Percentiles rank a stretch among this genome's conserved stretches.
phyloP scores from a whole-genome alignment of 2,113 vertebrate genomes.

The Tichodroma muraria region DNA sequence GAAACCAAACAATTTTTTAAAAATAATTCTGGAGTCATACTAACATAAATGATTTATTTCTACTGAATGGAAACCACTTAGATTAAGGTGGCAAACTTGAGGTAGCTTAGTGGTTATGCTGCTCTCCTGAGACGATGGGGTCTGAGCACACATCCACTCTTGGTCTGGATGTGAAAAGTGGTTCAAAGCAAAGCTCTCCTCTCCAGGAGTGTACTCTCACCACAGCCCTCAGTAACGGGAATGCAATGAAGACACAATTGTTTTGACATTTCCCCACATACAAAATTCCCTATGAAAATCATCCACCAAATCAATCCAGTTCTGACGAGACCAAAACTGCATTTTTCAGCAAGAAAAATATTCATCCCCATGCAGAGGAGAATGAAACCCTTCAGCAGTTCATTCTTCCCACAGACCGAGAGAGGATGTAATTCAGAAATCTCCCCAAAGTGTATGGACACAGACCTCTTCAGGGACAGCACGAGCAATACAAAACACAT shows the following conservation, averaged over 20 bases:
- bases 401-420: constrained; percentile 20
- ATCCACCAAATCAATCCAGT: constrained; percentile 5
- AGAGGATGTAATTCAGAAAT: background rate
- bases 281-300: background rate
- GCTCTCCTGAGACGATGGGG: background rate
- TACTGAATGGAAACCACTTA: constrained; percentile 47
- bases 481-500: constrained; percentile 15
- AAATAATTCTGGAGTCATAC: constrained; percentile 21
- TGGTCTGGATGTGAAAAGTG: background rate
- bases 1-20: constrained; percentile 16
- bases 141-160: background rate
- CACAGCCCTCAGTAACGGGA: background rate
- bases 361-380: background rate
- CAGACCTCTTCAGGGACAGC: constrained; percentile 9
- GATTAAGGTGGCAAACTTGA: constrained; percentile 52
- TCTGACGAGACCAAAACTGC: constrained; percentile 3
- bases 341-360: constrained; percentile 40
- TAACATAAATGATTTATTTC: constrained; percentile 43
- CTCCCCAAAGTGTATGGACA: background rate
- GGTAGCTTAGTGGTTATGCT: constrained; percentile 44
- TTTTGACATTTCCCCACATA: background rate
- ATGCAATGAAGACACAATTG: constrained; percentile 24
- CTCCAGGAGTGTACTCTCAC: background rate
- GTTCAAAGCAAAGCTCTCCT: constrained; percentile 21
- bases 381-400: background rate